phyloP scores from a whole-genome alignment of 2,797 vertebrate species.

The Lateolabrax maculatus region DNA sequence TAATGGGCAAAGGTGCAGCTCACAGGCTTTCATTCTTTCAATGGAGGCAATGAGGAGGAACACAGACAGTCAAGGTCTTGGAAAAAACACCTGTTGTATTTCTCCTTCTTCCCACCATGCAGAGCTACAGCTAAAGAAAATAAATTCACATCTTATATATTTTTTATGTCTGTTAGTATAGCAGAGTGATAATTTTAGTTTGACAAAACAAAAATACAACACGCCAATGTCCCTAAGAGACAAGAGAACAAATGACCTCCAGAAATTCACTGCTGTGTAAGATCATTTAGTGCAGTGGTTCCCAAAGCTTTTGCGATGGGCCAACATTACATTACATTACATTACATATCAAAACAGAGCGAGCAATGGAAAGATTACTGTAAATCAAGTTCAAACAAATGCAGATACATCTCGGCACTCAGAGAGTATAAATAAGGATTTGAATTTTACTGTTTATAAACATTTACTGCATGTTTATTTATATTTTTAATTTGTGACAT shows the following conservation, averaged over 20 bases:
- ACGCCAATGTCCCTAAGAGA: too few species aligned
- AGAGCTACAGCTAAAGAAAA: not conserved
- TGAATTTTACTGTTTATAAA: too few species aligned
- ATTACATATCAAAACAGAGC: too few species aligned
- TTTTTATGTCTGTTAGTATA: not conserved
- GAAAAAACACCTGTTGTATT: not conserved
- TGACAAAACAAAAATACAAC: too few species aligned
- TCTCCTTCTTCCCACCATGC: not conserved
- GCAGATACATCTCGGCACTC: not conserved
- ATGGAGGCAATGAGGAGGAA: not conserved
- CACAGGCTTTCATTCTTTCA: not conserved
- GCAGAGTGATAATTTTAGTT: too few species aligned
- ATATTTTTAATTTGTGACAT: not conserved
- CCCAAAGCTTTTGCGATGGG: not conserved
- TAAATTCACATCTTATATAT: not conserved
- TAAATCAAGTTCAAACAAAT: not conserved
- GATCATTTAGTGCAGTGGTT: not conserved
- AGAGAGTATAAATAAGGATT: not conserved
- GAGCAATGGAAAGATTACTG: not conserved
- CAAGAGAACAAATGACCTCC: too few species aligned
- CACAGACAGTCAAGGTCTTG: not conserved
- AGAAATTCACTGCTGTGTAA: not conserved
- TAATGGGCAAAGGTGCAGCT: not conserved
- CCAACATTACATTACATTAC: not conserved
- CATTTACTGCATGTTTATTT: constrained; percentile 14